These are phyloP conservation scores for Macaria liturata DNA, from an alignment of 2,888 invertebrate species.

Conservation along the genomic window DNA sequence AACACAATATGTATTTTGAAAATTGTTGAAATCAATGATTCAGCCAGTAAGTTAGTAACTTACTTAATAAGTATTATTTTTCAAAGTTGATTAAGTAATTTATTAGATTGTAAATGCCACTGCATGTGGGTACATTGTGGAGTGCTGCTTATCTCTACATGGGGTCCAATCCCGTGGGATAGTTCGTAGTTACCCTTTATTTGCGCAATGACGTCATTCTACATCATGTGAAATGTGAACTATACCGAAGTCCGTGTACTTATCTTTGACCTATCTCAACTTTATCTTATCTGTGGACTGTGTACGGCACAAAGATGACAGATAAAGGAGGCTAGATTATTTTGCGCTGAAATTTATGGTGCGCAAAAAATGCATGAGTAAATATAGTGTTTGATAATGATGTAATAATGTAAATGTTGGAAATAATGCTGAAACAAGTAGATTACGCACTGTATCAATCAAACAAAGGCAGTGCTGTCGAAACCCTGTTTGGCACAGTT, in stretches of 20 bases:
- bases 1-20: constrained; percentile 11
- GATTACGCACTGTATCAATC: constrained; percentile 78
- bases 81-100: constrained; percentile 40
- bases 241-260: background rate
- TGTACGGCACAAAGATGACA: background rate
- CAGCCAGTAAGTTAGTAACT: constrained; percentile 6
- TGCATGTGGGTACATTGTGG: constrained; percentile 76
- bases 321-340: background rate
- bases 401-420: constrained; percentile 47
- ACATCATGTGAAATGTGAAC: constrained; percentile 16
- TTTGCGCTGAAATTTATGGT: background rate
- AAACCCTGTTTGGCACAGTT: constrained; percentile 60
- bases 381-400: no score
- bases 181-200: constrained; percentile 62
- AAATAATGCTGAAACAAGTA: constrained; percentile 53
- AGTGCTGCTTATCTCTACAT: constrained; percentile 68
- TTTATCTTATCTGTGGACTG: constrained; percentile 1
- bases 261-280: constrained; percentile 9
- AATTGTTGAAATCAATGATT: constrained; percentile 31
- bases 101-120: constrained; percentile 65
- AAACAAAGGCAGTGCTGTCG: constrained; percentile 67
- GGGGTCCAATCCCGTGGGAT: constrained; percentile 79
- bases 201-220: constrained; percentile 29
- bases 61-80: constrained; percentile 35
- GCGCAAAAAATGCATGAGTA: background rate